A percentile compares a stretch with the other conserved stretches of the same genome.
phyloP scores from a whole-genome alignment of 1,140 invertebrate species.

The Eubasilissa regina region DNA sequence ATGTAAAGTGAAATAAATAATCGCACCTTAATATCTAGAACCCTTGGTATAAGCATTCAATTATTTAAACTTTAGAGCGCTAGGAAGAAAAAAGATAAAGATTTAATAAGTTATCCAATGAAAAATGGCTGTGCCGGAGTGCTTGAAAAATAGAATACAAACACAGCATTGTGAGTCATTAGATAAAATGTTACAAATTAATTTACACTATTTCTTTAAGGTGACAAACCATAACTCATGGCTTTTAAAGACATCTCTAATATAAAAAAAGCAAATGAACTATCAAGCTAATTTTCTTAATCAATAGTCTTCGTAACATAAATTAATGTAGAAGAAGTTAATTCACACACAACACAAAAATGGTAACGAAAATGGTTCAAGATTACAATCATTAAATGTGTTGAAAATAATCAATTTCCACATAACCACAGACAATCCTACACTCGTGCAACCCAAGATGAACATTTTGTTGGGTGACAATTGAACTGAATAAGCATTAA shows the following conservation, averaged over 20 bases:
- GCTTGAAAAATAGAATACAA: background rate
- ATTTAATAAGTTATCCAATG: background rate
- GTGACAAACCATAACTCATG: too few species aligned
- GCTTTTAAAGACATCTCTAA: too few species aligned
- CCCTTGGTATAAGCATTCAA: too few species aligned
- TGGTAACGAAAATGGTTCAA: background rate
- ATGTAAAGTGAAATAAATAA: too few species aligned
- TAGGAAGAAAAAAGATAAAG: too few species aligned
- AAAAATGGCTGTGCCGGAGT: background rate
- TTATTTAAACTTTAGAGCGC: too few species aligned
- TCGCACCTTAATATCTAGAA: too few species aligned
- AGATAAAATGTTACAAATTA: too few species aligned
- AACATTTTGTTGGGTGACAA: background rate
- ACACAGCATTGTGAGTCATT: background rate
- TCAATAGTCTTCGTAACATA: slow-evolving; percentile 3
- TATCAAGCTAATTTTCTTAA: background rate
- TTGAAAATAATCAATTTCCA: too few species aligned
- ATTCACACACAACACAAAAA: slow-evolving; percentile 12
- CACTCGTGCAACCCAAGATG: background rate
- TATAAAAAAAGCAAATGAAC: background rate
- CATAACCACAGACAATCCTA: background rate
- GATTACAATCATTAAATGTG: background rate
- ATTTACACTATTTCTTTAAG: too few species aligned
- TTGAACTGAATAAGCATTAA: too few species aligned
- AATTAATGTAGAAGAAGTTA: slow-evolving; percentile 3